Percentiles rank a stretch among this genome's conserved stretches.
Conservation (phyloP, 2,113 vertebrate species). For the Dicerorhinus sumatrensis region DNA sequence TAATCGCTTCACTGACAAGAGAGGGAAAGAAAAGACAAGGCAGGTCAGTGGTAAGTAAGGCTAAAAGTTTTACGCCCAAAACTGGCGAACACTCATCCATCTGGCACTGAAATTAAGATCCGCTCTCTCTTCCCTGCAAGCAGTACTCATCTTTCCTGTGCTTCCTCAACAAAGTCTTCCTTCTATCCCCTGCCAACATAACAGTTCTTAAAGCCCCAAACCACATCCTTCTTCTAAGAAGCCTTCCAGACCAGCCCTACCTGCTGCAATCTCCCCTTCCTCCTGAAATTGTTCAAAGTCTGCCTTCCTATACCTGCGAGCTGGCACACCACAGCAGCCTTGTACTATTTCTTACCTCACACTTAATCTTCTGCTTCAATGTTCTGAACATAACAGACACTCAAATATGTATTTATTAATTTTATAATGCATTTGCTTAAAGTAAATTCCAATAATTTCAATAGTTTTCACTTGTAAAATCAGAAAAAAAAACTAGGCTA, state of each 20-base stretch:
- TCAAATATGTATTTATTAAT: constrained; percentile 15
- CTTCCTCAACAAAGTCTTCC: constrained; percentile 38
- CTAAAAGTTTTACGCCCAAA: background rate
- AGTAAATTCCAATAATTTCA: constrained; percentile 22
- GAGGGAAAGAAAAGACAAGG: constrained; percentile 55
- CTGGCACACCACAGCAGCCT: background rate
- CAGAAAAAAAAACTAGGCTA: background rate
- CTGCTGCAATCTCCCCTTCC: background rate
- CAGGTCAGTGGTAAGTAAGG: constrained; percentile 24
- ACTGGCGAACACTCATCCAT: constrained; percentile 6
- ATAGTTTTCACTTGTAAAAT: background rate
- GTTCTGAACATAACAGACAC: background rate
- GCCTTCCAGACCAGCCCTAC: background rate
- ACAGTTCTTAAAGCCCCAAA: background rate
- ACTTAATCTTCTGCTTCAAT: background rate
- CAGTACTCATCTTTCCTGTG: background rate
- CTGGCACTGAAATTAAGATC: constrained; percentile 14
- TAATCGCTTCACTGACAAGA: constrained; percentile 92
- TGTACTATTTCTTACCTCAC: background rate
- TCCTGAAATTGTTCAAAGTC: constrained; percentile 5
- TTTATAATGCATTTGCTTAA: constrained; percentile 14
- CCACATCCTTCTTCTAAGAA: background rate
- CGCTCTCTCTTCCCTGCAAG: background rate
- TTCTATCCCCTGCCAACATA: background rate
- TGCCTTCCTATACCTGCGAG: background rate